Conservation (phyloP, 2,113 vertebrate species). For the Cichladusa arquata region DNA sequence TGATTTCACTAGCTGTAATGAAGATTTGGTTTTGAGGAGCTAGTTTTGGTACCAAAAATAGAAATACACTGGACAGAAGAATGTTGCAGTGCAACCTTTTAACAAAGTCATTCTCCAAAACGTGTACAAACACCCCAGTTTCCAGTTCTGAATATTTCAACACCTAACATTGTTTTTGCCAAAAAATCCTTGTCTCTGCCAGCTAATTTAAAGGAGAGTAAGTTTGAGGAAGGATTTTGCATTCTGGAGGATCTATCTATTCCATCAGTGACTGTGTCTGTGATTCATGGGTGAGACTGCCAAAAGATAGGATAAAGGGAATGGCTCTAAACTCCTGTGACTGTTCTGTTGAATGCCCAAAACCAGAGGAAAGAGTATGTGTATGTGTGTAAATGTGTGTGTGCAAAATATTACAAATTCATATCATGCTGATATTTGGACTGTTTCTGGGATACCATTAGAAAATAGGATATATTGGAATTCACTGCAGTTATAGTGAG, state of each 20-base stretch:
- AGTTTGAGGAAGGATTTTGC: not conserved
- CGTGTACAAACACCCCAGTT: not conserved
- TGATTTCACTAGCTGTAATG: slow-evolving; percentile 8
- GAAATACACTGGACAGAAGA: not conserved
- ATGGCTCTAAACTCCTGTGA: not conserved
- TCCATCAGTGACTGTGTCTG: not conserved
- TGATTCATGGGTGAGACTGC: not conserved
- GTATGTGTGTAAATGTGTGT: rapidly evolving
- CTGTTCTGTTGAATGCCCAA: not conserved
- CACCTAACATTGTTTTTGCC: not conserved
- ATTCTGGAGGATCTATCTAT: not conserved
- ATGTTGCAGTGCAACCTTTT: not conserved
- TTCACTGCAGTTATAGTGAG: not conserved
- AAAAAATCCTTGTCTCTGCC: not conserved
- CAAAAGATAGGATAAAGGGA: slow-evolving; percentile 23
- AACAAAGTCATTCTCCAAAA: not conserved
- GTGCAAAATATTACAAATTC: not conserved
- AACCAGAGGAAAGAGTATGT: not conserved
- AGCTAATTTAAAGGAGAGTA: not conserved
- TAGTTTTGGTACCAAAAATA: not conserved
- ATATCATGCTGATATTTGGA: not conserved
- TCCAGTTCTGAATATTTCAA: not conserved
- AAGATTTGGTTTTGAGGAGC: not conserved
- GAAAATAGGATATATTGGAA: not conserved
- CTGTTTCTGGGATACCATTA: not conserved